Evolutionary conservation across 2,113 vertebrate species (phyloP).

Genomic region (Smithornis capensis): DNA sequence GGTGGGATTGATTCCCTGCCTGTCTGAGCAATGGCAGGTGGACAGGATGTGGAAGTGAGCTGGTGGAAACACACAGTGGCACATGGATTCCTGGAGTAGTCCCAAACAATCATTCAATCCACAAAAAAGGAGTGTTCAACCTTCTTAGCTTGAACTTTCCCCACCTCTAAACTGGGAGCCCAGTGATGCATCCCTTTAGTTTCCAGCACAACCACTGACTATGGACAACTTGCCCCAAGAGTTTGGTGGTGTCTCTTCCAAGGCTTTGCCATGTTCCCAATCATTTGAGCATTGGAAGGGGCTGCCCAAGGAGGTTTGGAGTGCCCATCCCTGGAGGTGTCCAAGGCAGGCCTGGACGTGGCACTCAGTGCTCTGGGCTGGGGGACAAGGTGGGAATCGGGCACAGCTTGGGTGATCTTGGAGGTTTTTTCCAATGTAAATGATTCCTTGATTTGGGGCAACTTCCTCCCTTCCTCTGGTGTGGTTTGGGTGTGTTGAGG

Average conservation of each 20-base stretch:
- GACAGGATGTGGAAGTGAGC: background rate
- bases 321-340: background rate
- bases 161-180: background rate
- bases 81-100: background rate
- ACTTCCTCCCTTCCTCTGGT: fast-evolving
- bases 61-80: background rate
- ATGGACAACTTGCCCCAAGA: background rate
- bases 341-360: background rate
- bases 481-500: background rate
- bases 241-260: background rate
- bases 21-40: background rate
- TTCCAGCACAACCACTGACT: background rate
- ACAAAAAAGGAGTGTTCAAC: background rate
- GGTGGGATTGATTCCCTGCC: background rate
- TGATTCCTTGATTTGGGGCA: background rate
- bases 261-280: fast-evolving
- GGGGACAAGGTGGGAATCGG: background rate
- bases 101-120: background rate
- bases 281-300: background rate
- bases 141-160: background rate
- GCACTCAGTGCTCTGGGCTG: background rate
- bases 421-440: background rate
- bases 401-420: background rate
- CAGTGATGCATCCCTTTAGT: fast-evolving
- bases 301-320: background rate